These are phyloP conservation scores for Anabacerthia variegaticeps DNA, from an alignment of 2,797 vertebrate species.

Conservation along the genomic window DNA sequence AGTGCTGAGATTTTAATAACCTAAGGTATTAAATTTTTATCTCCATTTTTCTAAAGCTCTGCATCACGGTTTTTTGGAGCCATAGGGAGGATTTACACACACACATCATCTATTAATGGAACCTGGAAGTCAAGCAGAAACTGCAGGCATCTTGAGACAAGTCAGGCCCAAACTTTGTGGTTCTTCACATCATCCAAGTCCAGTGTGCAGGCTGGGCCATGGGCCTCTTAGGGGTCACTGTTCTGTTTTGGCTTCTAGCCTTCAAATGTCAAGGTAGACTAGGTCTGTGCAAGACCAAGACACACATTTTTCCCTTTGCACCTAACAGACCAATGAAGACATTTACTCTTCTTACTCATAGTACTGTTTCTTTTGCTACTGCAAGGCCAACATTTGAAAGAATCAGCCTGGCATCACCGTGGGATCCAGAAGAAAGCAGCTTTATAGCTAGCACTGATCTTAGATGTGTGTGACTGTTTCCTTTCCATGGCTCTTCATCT, in stretches of 20 bases:
- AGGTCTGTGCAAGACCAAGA: background rate
- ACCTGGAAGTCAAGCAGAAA: conserved; percentile 5
- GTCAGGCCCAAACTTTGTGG: background rate
- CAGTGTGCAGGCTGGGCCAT: background rate
- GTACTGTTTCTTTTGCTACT: background rate
- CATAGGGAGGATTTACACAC: conserved; percentile 16
- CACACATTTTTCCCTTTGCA: background rate
- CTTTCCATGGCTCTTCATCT: background rate
- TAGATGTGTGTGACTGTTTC: background rate
- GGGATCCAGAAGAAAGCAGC: background rate
- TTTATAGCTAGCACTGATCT: background rate
- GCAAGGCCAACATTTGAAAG: background rate
- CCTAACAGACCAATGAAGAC: accelerated
- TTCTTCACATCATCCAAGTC: background rate
- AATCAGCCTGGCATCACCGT: background rate
- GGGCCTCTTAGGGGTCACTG: background rate
- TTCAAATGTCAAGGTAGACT: background rate
- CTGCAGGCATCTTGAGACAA: background rate
- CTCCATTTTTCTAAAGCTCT: conserved; percentile 18
- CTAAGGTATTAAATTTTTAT: conserved; percentile 58
- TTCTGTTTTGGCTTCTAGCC: background rate
- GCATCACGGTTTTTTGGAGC: background rate
- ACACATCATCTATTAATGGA: background rate
- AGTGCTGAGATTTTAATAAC: conserved; percentile 64
- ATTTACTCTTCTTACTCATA: background rate